A percentile compares a stretch with the other conserved stretches of the same genome.
Conservation (phyloP, 2,113 vertebrate species). For the Synchiropus splendidus region DNA sequence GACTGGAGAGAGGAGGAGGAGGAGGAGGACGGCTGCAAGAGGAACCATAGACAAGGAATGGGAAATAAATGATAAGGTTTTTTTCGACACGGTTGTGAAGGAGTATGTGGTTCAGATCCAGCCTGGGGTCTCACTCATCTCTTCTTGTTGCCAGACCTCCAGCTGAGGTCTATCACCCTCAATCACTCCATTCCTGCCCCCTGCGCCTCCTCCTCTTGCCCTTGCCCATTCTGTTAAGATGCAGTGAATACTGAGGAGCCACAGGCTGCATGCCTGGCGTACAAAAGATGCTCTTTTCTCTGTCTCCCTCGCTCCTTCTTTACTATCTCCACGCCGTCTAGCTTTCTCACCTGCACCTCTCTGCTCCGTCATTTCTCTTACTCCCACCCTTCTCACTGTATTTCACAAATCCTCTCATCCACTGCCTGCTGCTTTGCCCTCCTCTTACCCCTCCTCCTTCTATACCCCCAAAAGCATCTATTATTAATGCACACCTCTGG, state of each 20-base stretch:
- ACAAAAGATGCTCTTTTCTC: constrained; percentile 46
- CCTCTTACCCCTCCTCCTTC: constrained; percentile 5
- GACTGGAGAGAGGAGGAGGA: neutral
- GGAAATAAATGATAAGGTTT: constrained; percentile 7
- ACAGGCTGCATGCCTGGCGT: constrained; percentile 29
- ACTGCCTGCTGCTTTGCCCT: constrained; percentile 8
- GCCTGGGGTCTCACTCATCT: constrained; percentile 13
- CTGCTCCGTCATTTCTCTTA: constrained; percentile 22
- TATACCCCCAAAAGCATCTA: constrained; percentile 45
- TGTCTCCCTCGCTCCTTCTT: constrained; percentile 24
- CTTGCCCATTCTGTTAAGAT: constrained; percentile 22
- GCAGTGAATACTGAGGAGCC: constrained; percentile 36
- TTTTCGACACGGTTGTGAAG: constrained; percentile 16
- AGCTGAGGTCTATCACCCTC: constrained; percentile 19
- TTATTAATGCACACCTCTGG: constrained; percentile 61
- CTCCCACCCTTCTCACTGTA: constrained; percentile 21
- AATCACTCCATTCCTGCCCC: constrained; percentile 1
- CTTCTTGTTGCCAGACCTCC: constrained; percentile 20
- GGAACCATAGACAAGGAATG: constrained; percentile 5
- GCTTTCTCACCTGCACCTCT: constrained; percentile 22
- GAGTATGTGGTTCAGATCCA: constrained; percentile 15
- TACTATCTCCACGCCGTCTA: constrained; percentile 2
- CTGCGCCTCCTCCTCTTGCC: neutral
- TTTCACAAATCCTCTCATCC: constrained; percentile 49
- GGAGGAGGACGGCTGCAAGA: constrained; percentile 1